Conservation (phyloP, 2,888 invertebrate genomes). For the Drosophila robusta region DNA sequence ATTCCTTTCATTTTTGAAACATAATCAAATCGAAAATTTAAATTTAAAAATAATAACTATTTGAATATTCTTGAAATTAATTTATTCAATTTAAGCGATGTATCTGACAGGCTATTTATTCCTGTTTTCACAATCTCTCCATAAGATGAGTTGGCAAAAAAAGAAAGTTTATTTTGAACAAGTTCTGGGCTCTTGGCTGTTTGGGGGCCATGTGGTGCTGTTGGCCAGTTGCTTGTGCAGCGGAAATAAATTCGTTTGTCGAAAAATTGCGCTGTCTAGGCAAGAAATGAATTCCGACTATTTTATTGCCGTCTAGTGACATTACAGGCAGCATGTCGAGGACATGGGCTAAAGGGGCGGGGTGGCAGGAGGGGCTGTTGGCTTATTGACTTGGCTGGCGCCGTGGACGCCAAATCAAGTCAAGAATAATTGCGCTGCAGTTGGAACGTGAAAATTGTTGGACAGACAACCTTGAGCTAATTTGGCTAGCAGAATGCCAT, state of each 20-base stretch:
- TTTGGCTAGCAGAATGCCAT: conserved; percentile 60
- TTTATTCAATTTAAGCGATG: conserved; percentile 1
- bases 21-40: no score
- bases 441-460: conserved; percentile 59
- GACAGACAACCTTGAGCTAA: conserved; percentile 79
- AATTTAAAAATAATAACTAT: no score
- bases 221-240: conserved; percentile 34
- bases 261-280: conserved; percentile 51
- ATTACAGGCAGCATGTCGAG: conserved; percentile 66
- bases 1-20: no score
- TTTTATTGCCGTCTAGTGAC: conserved; percentile 76
- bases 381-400: conserved; percentile 60
- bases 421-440: conserved; percentile 76
- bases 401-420: conserved; percentile 67
- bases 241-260: conserved; percentile 71
- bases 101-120: neutral
- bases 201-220: conserved; percentile 1
- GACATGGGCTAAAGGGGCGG: neutral
- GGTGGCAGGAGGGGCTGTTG: neutral
- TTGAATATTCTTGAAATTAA: no score
- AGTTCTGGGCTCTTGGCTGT: conserved; percentile 10
- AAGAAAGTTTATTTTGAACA: conserved; percentile 11
- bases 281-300: conserved; percentile 65
- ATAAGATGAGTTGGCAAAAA: conserved; percentile 14
- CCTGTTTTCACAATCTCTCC: neutral